Evolutionary conservation across 2,888 invertebrate genomes (phyloP), one percentile per base, ranked within the genome.

Genomic region (Carpatolechia fugitivella): DNA sequence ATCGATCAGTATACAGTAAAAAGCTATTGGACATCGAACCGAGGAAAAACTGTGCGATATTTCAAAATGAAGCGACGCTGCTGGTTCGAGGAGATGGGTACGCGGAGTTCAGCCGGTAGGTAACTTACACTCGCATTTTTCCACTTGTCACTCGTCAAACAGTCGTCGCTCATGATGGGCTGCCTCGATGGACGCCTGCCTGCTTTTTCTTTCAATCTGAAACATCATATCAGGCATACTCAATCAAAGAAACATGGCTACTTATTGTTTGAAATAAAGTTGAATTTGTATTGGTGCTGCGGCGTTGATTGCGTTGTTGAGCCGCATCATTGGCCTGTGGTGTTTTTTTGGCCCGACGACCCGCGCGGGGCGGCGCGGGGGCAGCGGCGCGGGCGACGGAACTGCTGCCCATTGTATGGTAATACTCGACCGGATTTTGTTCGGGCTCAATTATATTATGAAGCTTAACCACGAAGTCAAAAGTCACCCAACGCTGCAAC

Each of bases 401-500:
- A 87, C 87, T 79, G 85, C 82, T 82, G 73, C 74, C 88, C 80
- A 90, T 90, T 90, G 89, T 90, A 90, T 90, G 90, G 80, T 89
- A 90, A 90, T 90, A 78, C 79, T 72, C 75, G 83, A 76, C 85
- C 86, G 90, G 88, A 89, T 89, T 90, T 87, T 77, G 87, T 89
- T 86, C 81, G 85, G 74, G 74, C 87, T 82, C 89, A 90, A 90
- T 89, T 90, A 90, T 85, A 89, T 88, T 88, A 89, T 86, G 88
- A 86, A 86, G 88, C 86, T 85, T 81, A 82, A 82, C 78, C 82
- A 80, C 78, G 79, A 83, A 89, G 88, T 87, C 88, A 90, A 89
- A 88, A 87, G 89, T 88, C 88, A 88, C 80, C 81, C 76, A 70
- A 78, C 76, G 80, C 68, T 69, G 72, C 69, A 64, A 67, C 70